Percentiles rank a stretch among this genome's conserved stretches.
Evolutionary conservation across 1,140 invertebrate species (phyloP).

Genomic region (Drosophila carrolli): DNA sequence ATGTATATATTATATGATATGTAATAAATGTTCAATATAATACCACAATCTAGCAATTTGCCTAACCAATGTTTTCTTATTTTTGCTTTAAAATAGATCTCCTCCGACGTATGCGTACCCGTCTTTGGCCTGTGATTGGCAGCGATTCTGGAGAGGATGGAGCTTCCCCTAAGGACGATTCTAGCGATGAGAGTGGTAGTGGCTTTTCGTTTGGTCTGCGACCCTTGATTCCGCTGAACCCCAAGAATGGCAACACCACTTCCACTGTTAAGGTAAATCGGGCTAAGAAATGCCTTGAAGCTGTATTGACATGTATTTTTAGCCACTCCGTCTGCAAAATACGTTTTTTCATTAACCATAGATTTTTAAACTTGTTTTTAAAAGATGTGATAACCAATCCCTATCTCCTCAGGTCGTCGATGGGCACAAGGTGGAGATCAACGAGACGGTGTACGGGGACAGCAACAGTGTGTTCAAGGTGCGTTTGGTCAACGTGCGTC

Average conservation of each 20-base stretch:
- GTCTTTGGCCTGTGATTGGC: conserved; percentile 60
- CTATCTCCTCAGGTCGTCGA: conserved; percentile 62
- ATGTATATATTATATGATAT: too few relatives aligned
- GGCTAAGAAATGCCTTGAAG: too few relatives aligned
- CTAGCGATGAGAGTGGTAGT: conserved; percentile 34
- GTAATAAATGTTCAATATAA: too few relatives aligned
- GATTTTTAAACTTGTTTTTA: too few relatives aligned
- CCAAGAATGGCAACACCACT: conserved; percentile 68
- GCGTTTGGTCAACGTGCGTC: conserved; percentile 77
- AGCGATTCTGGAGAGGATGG: conserved; percentile 24
- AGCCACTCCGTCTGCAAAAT: too few relatives aligned
- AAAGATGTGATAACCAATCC: neutral
- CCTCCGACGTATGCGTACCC: conserved; percentile 67
- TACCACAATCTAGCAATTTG: too few relatives aligned
- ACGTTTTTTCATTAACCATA: too few relatives aligned
- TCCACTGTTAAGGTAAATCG: conserved; percentile 74
- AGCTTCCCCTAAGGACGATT: neutral
- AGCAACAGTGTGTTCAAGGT: conserved; percentile 75
- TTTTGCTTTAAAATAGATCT: conserved; percentile 51
- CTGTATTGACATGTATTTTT: too few relatives aligned
- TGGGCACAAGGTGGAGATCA: conserved; percentile 80
- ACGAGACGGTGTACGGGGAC: conserved; percentile 77
- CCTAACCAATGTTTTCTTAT: neutral
- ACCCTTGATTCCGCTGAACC: conserved; percentile 29
- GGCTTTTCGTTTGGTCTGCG: conserved; percentile 42